Evolutionary conservation across 2,888 invertebrate species (phyloP).

Genomic region (Trissonchulus sp.): DNA sequence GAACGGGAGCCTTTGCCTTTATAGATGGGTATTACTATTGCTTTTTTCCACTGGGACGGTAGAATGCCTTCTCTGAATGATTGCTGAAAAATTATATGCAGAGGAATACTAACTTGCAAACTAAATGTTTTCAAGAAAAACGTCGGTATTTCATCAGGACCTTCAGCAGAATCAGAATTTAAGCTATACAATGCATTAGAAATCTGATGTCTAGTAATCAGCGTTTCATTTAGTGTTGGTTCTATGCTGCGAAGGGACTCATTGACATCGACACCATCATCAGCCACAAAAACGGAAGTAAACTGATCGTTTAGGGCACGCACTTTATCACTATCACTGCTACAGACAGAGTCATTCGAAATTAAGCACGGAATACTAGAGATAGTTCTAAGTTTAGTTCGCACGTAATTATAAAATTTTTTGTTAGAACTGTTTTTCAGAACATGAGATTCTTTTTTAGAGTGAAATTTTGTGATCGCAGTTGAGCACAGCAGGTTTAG

Average conservation of each 20-base stretch:
- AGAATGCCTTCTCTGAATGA: slow-evolving; percentile 1
- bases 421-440: no score
- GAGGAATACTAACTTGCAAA: background rate
- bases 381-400: no score
- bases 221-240: background rate
- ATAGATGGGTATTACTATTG: background rate
- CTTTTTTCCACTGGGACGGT: background rate
- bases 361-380: no score
- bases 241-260: background rate
- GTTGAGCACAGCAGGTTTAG: no score
- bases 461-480: no score
- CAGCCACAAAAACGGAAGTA: slow-evolving; percentile 6
- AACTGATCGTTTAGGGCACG: background rate
- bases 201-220: background rate
- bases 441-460: no score
- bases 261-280: background rate
- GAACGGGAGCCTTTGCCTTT: slow-evolving; percentile 9
- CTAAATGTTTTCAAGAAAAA: background rate
- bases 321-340: background rate
- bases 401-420: background rate
- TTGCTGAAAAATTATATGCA: slow-evolving; percentile 8
- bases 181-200: background rate
- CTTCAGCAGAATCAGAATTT: background rate
- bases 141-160: background rate
- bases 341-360: no score